Base-by-base conservation (phyloP, 1,140 invertebrate species). In the Cephus cinctus region DNA sequence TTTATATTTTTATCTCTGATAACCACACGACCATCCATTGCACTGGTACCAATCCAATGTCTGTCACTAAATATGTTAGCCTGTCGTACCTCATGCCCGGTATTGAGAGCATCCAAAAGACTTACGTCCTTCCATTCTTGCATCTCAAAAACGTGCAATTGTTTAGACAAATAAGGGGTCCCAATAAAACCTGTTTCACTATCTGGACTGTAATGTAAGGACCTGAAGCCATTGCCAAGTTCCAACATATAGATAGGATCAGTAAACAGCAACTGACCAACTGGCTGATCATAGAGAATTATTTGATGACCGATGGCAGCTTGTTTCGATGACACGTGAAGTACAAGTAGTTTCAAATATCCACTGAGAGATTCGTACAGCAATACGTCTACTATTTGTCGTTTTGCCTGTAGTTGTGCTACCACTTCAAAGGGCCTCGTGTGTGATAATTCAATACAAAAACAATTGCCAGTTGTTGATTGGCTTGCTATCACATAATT, bases 21-120 rank as follows among this genome's bases (percentile, higher is more conserved):
- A 0, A 60, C 23, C 0, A 63, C 45, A 16, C 57, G n/a, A 8
- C 73, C 73, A 42, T 73, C 73, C 1, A 56, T 15, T 3, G 61
- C 63, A 14, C 47, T 30, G 8, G 58, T 67, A 0, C 50, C 55
- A 9, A 74, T 46, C 62, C 67, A 73, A 1, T 43, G 31, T 18
- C 51, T 57, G 54, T 68, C 59, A 2, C 31, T 44, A 23, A 51
- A 64, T 5, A 71, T 8, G 31, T 43, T 57, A 1, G 56, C 52
- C 3, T 56, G 30, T 11, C 59, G 62, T 4, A 72, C 39, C 2
- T 63, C 43, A 44, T 76, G 73, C 1, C 54, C 47, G 5, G 48
- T 63, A 1, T 15, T 0, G 6, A 50, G 2, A 0, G 34, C 43
- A 1, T 63, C 44, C 1, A 32, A 9, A 4, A 57, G 9, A 8